phyloP scores from a whole-genome alignment of 1,140 invertebrate genomes.

The Ephestia elutella region DNA sequence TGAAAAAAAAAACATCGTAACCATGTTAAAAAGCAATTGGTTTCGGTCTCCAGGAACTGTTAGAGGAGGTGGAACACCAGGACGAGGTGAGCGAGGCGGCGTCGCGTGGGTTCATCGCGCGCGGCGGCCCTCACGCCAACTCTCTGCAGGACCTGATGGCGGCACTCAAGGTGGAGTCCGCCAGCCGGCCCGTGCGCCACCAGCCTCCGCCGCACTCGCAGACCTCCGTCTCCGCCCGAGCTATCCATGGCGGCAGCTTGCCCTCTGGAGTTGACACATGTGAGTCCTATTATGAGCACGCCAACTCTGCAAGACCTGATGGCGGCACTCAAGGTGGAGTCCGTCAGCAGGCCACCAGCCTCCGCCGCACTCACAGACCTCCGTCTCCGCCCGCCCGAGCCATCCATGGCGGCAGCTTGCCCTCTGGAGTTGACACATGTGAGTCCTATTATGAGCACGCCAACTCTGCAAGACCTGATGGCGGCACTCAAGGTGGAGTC shows the following conservation, averaged over 20 bases:
- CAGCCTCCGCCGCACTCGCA: conserved; percentile 25
- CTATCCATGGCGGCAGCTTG: conserved; percentile 66
- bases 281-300: conserved; percentile 32
- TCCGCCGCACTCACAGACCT: conserved; percentile 26
- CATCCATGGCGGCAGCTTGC: conserved; percentile 67
- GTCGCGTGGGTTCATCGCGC: conserved; percentile 33
- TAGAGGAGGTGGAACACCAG: conserved; percentile 40
- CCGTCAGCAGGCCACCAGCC: conserved; percentile 39
- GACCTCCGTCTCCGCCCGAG: conserved; percentile 54
- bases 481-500: conserved; percentile 57
- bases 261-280: conserved; percentile 70
- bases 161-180: conserved; percentile 52
- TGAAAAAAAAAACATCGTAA: too few relatives aligned
- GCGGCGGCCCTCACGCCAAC: conserved; percentile 39
- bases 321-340: conserved; percentile 55
- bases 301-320: conserved; percentile 64
- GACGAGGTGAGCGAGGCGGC: conserved; percentile 60
- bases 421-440: conserved; percentile 70
- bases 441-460: conserved; percentile 30
- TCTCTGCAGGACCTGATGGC: conserved; percentile 64
- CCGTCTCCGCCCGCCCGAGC: conserved; percentile 55
- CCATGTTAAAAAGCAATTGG: not conserved
- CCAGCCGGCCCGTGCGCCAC: conserved; percentile 36
- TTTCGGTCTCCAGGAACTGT: conserved; percentile 5
- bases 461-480: conserved; percentile 62